These are phyloP conservation scores for Eupithecia pulchellata DNA, from an alignment of 2,888 invertebrate species.

Conservation along the genomic window DNA sequence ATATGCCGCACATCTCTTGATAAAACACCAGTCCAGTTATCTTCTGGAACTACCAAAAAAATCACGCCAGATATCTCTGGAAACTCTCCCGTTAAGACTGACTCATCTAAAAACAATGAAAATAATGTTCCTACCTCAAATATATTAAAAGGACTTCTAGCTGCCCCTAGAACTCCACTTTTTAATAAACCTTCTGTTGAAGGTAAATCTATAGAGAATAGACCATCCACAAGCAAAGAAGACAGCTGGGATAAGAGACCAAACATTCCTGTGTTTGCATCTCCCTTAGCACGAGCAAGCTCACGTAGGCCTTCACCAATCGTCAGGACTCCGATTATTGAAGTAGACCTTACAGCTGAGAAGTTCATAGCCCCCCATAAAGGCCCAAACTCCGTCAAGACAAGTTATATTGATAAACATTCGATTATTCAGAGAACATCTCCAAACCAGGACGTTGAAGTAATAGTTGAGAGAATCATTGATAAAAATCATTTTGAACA, in stretches of 20 bases:
- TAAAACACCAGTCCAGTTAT: not conserved
- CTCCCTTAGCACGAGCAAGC: constrained; percentile 57
- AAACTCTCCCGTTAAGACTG: not conserved
- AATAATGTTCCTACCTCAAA: constrained; percentile 6
- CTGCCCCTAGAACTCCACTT: constrained; percentile 11
- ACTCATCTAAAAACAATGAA: not conserved
- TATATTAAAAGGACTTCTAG: constrained; percentile 26
- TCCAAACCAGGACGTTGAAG: constrained; percentile 11
- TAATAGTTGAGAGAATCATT: constrained; percentile 21
- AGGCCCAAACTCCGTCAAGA: constrained; percentile 30
- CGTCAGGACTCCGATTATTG: constrained; percentile 53
- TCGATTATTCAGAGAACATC: not conserved
- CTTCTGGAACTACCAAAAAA: not conserved
- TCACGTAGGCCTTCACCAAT: constrained; percentile 52
- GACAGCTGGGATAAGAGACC: not conserved
- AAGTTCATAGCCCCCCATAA: constrained; percentile 49
- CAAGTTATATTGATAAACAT: constrained; percentile 16
- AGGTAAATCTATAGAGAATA: not conserved
- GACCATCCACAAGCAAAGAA: constrained; percentile 22
- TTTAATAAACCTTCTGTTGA: constrained; percentile 5
- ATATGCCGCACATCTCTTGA: not conserved
- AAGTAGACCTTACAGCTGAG: constrained; percentile 47
- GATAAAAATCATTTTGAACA: constrained; percentile 10
- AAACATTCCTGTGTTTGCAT: constrained; percentile 53
- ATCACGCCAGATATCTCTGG: not conserved